Percentiles rank a stretch among this genome's conserved stretches.
Conservation (phyloP, 2,888 invertebrate species). For the Gymnoscelis rufifasciata region DNA sequence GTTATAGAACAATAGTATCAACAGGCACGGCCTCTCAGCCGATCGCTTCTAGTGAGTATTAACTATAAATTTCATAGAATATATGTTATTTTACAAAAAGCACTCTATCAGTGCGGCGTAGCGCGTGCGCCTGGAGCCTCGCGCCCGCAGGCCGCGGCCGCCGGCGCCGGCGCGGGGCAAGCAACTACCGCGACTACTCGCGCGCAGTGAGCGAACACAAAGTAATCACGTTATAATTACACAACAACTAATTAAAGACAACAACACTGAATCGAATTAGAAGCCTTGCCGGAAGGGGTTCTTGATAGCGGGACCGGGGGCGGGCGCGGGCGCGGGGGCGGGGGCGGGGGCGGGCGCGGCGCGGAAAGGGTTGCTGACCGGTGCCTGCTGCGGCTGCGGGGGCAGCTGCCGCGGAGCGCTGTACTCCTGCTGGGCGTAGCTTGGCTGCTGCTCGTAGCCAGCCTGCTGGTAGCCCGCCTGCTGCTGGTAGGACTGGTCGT, state of each 20-base stretch:
- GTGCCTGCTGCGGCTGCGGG: conserved; percentile 65
- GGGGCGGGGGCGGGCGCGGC: conserved; percentile 43
- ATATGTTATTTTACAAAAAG: background rate
- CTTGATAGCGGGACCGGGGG: conserved; percentile 73
- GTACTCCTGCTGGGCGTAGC: conserved; percentile 61
- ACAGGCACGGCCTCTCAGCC: conserved; percentile 45
- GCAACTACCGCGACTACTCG: conserved; percentile 51
- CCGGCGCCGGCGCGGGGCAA: conserved; percentile 13
- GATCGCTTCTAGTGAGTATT: conserved; percentile 15
- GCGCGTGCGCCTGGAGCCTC: conserved; percentile 7
- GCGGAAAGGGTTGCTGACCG: conserved; percentile 64
- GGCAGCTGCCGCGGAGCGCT: conserved; percentile 70
- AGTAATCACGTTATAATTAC: conserved; percentile 71
- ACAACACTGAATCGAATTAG: conserved; percentile 71
- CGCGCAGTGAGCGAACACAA: conserved; percentile 76
- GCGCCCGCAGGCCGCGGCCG: background rate
- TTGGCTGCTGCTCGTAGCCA: conserved; percentile 66
- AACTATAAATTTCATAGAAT: background rate
- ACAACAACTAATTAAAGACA: conserved; percentile 77
- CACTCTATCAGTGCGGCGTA: background rate
- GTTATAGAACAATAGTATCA: conserved; percentile 55
- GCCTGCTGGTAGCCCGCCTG: conserved; percentile 53
- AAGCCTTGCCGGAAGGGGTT: conserved; percentile 93
- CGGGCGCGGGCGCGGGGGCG: conserved; percentile 46
- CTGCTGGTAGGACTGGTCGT: conserved; percentile 69